Percentiles rank a stretch among this genome's conserved stretches.
Evolutionary conservation across 1,140 invertebrate species (phyloP).

Genomic region (Euwallacea fornicatus): DNA sequence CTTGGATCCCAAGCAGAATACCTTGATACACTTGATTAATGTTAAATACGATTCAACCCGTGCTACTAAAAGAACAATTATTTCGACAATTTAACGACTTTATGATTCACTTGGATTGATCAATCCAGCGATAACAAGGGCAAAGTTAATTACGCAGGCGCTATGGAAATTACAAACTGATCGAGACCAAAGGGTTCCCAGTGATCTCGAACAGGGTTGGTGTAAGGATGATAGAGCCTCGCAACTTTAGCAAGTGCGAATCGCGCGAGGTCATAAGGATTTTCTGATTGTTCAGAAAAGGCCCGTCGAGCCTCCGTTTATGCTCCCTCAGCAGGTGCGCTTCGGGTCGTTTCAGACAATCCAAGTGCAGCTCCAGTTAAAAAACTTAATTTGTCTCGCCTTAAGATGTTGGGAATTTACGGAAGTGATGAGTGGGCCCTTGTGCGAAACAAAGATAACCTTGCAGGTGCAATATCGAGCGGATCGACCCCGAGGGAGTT

Average conservation of each 20-base stretch:
- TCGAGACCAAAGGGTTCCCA: constrained; percentile 54
- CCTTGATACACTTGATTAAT: constrained; percentile 3
- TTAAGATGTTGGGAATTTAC: constrained; percentile 49
- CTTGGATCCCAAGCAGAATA: constrained; percentile 13
- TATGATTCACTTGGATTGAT: constrained; percentile 46
- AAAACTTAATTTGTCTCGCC: constrained; percentile 48
- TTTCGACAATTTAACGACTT: constrained; percentile 43
- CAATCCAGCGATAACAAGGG: too few species aligned
- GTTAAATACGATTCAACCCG: background rate
- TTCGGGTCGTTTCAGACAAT: background rate
- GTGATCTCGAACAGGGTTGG: constrained; percentile 41
- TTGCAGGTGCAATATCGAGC: constrained; percentile 47
- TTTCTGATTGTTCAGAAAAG: constrained; percentile 46
- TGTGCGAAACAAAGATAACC: constrained; percentile 47
- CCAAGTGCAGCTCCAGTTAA: constrained; percentile 51
- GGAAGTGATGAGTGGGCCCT: constrained; percentile 50
- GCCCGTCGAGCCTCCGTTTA: constrained; percentile 49
- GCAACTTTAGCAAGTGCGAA: constrained; percentile 20
- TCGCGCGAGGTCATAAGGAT: constrained; percentile 46
- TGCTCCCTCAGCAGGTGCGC: background rate
- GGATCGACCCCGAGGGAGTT: constrained; percentile 17
- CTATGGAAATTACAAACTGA: constrained; percentile 50
- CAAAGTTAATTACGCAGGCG: too few species aligned
- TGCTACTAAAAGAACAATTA: constrained; percentile 43
- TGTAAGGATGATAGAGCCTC: constrained; percentile 38